phyloP scores from a whole-genome alignment of 2,888 invertebrate genomes.

The Sceliomorpha sp. region DNA sequence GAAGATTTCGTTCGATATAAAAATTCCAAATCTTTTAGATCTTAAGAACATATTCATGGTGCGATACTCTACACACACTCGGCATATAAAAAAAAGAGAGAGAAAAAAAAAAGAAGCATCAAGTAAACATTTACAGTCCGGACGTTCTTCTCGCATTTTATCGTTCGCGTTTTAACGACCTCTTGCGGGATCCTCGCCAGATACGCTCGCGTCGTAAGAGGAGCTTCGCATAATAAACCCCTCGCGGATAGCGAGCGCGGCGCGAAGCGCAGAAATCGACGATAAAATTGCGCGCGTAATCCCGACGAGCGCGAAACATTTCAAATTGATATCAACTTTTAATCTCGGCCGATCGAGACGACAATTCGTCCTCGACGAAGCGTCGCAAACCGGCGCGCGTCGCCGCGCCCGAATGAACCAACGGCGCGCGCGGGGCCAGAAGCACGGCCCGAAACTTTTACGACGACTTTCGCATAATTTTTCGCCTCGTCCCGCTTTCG shows the following conservation, averaged over 20 bases:
- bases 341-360: constrained; percentile 54
- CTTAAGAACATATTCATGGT: constrained; percentile 20
- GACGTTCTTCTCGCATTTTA: constrained; percentile 51
- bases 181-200: constrained; percentile 30
- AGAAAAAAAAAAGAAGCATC: constrained; percentile 41
- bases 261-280: constrained; percentile 33
- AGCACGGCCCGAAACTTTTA: constrained; percentile 1
- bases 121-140: constrained; percentile 46
- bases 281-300: constrained; percentile 55
- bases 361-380: too few relatives aligned
- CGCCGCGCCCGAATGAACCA: too few relatives aligned
- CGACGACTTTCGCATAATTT: constrained; percentile 10
- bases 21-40: constrained; percentile 39
- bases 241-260: constrained; percentile 32
- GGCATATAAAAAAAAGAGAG: too few relatives aligned
- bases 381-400: too few relatives aligned
- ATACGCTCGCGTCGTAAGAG: constrained; percentile 20
- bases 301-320: constrained; percentile 53
- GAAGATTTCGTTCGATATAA: constrained; percentile 33
- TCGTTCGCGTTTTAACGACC: constrained; percentile 49
- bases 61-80: constrained; percentile 27
- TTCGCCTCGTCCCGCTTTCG: background rate
- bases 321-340: constrained; percentile 56
- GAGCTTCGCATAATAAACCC: constrained; percentile 42
- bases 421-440: constrained; percentile 31